Conservation (phyloP, 2,888 invertebrate species). For the Sphecodes monilicornis region DNA sequence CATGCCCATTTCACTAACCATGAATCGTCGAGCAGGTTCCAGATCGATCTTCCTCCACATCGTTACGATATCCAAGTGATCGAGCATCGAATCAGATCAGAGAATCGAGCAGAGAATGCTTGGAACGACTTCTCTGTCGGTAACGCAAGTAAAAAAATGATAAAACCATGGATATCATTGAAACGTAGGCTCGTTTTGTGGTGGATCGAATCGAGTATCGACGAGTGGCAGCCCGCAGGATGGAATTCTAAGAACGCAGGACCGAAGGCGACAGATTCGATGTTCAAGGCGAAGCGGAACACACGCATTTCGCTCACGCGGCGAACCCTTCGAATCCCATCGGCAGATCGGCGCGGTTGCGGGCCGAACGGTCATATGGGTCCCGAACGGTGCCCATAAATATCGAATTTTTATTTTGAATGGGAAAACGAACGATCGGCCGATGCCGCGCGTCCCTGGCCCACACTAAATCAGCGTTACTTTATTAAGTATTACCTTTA, state of each 20-base stretch:
- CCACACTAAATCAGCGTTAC: slow-evolving; percentile 84
- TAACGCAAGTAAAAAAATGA: not conserved
- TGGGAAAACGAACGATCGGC: slow-evolving; percentile 83
- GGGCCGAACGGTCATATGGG: slow-evolving; percentile 43
- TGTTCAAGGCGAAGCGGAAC: slow-evolving; percentile 40
- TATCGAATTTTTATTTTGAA: slow-evolving; percentile 84
- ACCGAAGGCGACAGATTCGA: slow-evolving; percentile 51
- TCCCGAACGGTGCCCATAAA: slow-evolving; percentile 77
- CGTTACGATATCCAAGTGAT: not conserved
- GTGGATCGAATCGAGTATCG: not conserved
- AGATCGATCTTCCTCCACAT: no score
- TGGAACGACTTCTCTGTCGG: not conserved
- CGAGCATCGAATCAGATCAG: not conserved
- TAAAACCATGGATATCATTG: slow-evolving; percentile 2
- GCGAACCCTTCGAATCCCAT: slow-evolving; percentile 69
- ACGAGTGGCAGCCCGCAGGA: not conserved
- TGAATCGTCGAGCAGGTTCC: no score
- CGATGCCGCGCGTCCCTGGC: slow-evolving; percentile 75
- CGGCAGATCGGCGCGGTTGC: slow-evolving; percentile 60
- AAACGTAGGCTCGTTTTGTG: not conserved
- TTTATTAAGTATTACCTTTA: slow-evolving; percentile 85
- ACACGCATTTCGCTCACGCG: slow-evolving; percentile 42
- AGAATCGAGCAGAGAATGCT: not conserved
- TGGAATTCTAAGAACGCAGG: slow-evolving; percentile 39
- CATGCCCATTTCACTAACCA: no score